These are phyloP conservation scores for Noctua janthina DNA, from an alignment of 2,888 invertebrate species.

Conservation along the genomic window DNA sequence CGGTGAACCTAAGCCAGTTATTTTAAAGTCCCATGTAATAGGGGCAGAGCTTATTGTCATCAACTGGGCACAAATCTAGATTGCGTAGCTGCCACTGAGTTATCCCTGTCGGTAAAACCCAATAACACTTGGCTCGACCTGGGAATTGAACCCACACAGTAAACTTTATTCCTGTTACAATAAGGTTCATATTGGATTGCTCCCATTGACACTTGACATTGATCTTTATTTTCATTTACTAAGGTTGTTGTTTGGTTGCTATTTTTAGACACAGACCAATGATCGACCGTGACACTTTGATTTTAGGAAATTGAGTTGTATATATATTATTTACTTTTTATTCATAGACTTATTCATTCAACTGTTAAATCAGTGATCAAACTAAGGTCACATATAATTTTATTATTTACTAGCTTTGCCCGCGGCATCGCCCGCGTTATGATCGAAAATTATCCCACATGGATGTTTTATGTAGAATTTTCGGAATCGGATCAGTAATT, in stretches of 20 bases:
- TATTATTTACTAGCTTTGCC: background rate
- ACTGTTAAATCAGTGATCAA: background rate
- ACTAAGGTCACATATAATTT: background rate
- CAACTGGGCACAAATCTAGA: background rate
- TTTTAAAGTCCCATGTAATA: background rate
- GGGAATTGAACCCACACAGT: background rate
- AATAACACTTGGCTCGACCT: background rate
- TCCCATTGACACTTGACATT: background rate
- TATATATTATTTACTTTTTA: background rate
- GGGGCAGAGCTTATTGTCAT: background rate
- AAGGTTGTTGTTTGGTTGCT: background rate
- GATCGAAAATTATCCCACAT: background rate
- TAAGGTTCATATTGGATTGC: background rate
- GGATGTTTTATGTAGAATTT: background rate
- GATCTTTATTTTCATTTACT: background rate
- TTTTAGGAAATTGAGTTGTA: background rate
- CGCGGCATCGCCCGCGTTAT: background rate
- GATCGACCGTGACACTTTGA: conserved; percentile 1
- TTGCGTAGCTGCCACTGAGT: background rate
- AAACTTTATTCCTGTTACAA: background rate
- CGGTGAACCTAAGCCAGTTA: background rate
- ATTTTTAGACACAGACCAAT: background rate
- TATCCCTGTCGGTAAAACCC: background rate
- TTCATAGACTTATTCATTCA: background rate
- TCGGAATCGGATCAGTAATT: background rate